phyloP scores from a whole-genome alignment of 1,140 invertebrate genomes.

The Anthonomus grandis region DNA sequence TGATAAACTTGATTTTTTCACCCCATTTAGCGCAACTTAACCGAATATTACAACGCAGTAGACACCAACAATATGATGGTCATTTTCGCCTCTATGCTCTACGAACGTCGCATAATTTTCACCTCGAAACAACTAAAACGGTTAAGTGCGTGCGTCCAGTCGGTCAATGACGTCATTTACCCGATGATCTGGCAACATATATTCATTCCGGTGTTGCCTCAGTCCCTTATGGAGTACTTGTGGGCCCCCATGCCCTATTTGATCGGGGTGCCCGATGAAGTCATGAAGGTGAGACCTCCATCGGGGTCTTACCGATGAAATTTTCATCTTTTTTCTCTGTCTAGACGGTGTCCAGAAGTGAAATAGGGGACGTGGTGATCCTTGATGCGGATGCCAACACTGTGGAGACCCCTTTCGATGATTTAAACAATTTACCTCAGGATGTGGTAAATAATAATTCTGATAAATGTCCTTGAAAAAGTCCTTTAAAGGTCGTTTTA shows the following conservation, averaged over 20 bases:
- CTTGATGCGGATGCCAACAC: conserved; percentile 86
- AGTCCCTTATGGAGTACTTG: conserved; percentile 84
- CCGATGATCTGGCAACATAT: conserved; percentile 99
- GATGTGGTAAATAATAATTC: conserved; percentile 66
- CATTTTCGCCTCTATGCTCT: conserved; percentile 90
- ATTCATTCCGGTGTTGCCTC: conserved; percentile 90
- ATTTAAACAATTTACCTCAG: conserved; percentile 77
- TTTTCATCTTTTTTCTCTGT: conserved; percentile 36
- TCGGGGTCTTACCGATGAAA: neutral
- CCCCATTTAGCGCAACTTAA: conserved; percentile 81
- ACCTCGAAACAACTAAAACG: conserved; percentile 82
- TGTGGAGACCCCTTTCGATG: conserved; percentile 82
- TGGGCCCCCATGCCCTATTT: conserved; percentile 93
- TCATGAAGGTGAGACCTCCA: conserved; percentile 66
- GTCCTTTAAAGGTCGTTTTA: neutral
- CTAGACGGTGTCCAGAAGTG: conserved; percentile 65
- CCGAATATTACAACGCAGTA: conserved; percentile 93
- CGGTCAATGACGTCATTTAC: conserved; percentile 88
- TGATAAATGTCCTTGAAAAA: neutral
- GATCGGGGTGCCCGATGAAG: conserved; percentile 83
- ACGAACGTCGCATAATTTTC: conserved; percentile 88
- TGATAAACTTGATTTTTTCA: neutral
- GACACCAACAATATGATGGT: conserved; percentile 89
- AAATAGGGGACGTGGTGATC: conserved; percentile 88
- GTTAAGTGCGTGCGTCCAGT: conserved; percentile 90